Evolutionary conservation across 1,140 invertebrate genomes (phyloP).

Genomic region (roundworm (Caenorhabditis elegans)): DNA sequence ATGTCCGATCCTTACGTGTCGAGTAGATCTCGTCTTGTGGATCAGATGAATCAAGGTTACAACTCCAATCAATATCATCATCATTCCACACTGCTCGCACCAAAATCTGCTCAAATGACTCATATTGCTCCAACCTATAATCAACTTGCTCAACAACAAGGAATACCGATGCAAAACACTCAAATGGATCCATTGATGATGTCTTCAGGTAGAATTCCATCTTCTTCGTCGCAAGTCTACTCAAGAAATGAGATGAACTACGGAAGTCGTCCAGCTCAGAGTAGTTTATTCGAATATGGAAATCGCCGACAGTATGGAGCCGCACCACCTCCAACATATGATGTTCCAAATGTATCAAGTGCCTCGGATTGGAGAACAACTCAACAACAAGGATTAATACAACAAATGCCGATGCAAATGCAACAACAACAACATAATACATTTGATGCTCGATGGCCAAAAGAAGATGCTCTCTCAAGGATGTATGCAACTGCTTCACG

Average conservation of each 20-base stretch:
- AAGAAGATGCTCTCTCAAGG: constrained; percentile 38
- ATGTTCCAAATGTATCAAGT: background rate
- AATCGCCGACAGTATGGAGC: constrained; percentile 43
- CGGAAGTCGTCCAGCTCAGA: constrained; percentile 51
- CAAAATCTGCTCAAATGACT: constrained; percentile 41
- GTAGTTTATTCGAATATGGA: constrained; percentile 54
- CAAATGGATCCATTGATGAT: constrained; percentile 21
- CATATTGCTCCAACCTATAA: background rate
- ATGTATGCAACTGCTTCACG: constrained; percentile 39
- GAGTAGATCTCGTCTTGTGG: background rate
- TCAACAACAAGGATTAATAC: constrained; percentile 9
- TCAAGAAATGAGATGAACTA: constrained; percentile 56
- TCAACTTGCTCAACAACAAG: background rate
- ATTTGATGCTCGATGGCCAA: constrained; percentile 17
- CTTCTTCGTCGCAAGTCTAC: constrained; percentile 51
- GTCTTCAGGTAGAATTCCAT: background rate
- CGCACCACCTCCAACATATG: background rate
- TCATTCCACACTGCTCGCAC: constrained; percentile 17
- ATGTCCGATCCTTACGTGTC: constrained; percentile 37
- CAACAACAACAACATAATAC: background rate
- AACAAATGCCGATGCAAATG: background rate
- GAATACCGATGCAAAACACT: background rate
- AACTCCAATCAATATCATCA: constrained; percentile 1
- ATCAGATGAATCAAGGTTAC: background rate
- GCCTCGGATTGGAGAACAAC: background rate